Percentiles rank a stretch among this genome's conserved stretches.
phyloP scores from a whole-genome alignment of 2,888 invertebrate species.

The Dendrolimus houi region DNA sequence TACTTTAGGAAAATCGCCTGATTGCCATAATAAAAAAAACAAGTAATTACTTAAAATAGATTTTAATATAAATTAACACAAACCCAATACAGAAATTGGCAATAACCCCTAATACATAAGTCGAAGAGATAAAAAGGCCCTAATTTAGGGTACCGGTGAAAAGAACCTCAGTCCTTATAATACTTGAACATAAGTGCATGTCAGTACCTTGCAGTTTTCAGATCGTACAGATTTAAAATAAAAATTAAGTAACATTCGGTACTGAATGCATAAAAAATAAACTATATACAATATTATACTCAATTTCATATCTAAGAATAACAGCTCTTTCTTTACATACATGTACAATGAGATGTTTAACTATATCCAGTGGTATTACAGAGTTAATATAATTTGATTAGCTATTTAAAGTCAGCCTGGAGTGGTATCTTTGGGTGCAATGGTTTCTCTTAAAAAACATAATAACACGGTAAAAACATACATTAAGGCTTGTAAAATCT shows the following conservation, averaged over 20 bases:
- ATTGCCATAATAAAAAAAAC: constrained; percentile 10
- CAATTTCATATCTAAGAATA: neutral
- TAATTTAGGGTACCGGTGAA: constrained; percentile 75
- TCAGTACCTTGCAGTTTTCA: constrained; percentile 22
- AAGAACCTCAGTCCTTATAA: constrained; percentile 73
- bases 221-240: constrained; percentile 6
- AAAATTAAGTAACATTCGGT: neutral
- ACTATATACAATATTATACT: neutral
- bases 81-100: constrained; percentile 73
- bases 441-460: too few relatives aligned
- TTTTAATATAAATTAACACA: constrained; percentile 74
- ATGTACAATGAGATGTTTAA: neutral
- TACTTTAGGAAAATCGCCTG: constrained; percentile 1
- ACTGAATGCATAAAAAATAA: neutral
- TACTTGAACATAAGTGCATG: constrained; percentile 50
- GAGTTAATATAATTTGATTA: too few relatives aligned
- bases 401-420: too few relatives aligned
- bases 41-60: constrained; percentile 52
- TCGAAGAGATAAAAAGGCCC: constrained; percentile 69
- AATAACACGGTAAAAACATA: too few relatives aligned
- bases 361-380: neutral
- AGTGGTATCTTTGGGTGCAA: too few relatives aligned
- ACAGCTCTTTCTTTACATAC: neutral
- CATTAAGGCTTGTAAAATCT: too few relatives aligned
- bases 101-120: constrained; percentile 50